Evolutionary conservation across 2,797 vertebrate genomes (phyloP), one percentile per base, ranked within the genome.

Genomic region (Otolemur crassicaudatus): DNA sequence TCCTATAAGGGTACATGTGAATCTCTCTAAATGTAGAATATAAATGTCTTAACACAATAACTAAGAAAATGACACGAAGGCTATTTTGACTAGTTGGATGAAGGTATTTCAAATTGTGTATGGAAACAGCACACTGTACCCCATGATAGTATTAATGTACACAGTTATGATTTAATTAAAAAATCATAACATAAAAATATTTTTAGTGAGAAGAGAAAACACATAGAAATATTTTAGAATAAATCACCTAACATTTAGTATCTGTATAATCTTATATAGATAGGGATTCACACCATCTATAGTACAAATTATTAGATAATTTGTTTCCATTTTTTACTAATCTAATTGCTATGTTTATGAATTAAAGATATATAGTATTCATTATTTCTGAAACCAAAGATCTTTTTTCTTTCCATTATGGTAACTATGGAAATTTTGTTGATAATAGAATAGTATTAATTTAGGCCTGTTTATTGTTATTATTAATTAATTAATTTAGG

Each of bases 331-430:
- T 40, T 87, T 29, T 87, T 75, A 3, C 61, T 87, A 77, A 81
- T 27, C 3, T 60, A 80, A 53, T 90, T 46, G n/a, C 10, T 82
- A 43, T 84, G 23, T 12, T 85, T 67, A n/a, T 61, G 43, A 61
- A 67, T 85, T 2, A 93, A 60, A 84, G 14, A 22, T 94, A 77
- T 22, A 29, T 89, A 34, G 88, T 69, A 60, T 17, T 91, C 7
- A 83, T 86, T 94, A 76, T 96, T 77, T 96, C 53, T 95, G 60
- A 96, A 67, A 25, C 43, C 72, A 43, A 73, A 85, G 22, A 76
- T 73, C 23, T 11, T 90, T 91, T 94, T 83, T 29, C 12, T 92
- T 91, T 95, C 7, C 25, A 83, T 61, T 88, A 84, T 79, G 7
- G 20, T 79, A 84, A 58, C 34, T 58, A 37, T 63, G 11, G 11